These are phyloP conservation scores for Acrocephalus scirpaceus DNA, from an alignment of 2,797 vertebrate species.

Conservation along the genomic window DNA sequence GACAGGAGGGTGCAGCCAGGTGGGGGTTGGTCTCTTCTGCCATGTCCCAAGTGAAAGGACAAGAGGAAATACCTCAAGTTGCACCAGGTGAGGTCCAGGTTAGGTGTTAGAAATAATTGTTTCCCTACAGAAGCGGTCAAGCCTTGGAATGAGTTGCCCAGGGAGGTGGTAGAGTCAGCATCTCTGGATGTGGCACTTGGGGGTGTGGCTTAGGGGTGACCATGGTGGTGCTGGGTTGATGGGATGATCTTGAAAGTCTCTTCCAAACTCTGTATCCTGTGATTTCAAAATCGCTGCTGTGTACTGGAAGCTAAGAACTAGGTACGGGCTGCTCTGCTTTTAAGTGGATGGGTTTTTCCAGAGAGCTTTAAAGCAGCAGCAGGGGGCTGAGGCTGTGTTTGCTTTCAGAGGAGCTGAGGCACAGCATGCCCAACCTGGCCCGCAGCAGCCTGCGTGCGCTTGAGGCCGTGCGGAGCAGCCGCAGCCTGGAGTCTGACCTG, in stretches of 20 bases:
- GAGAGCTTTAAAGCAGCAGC: background rate
- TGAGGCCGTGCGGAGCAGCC: constrained; percentile 90
- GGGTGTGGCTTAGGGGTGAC: background rate
- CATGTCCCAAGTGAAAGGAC: background rate
- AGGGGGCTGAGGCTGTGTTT: background rate
- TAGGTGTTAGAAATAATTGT: background rate
- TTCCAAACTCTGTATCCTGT: fast-evolving
- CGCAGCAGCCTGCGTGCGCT: constrained; percentile 87
- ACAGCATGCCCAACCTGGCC: constrained; percentile 94
- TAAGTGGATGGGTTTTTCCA: fast-evolving
- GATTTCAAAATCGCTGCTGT: background rate
- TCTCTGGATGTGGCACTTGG: background rate
- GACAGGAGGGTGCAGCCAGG: background rate
- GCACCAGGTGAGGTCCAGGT: background rate
- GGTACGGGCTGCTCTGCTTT: background rate
- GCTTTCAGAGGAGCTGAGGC: constrained; percentile 89
- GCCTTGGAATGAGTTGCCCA: background rate
- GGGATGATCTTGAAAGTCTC: no score
- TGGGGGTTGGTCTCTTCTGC: background rate
- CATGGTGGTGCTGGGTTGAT: background rate
- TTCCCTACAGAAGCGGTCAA: background rate
- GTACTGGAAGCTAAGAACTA: background rate
- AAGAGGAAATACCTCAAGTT: no score
- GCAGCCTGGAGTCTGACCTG: constrained; percentile 93
- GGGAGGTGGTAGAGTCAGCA: background rate